Percentiles rank a stretch among this genome's conserved stretches.
Conservation (phyloP, 2,888 invertebrate genomes). For the Drosophila phalerata region DNA sequence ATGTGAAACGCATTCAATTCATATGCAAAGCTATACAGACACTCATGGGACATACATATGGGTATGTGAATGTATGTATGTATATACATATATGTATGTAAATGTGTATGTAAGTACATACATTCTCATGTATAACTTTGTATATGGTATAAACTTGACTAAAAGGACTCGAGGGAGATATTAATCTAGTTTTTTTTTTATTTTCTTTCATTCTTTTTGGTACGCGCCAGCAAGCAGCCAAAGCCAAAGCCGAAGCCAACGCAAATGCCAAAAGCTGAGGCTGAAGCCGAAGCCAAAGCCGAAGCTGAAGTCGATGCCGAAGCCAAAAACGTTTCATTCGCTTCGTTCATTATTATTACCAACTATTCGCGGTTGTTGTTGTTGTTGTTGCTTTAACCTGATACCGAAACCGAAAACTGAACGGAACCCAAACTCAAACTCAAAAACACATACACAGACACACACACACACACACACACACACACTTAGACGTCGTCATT, state of each 20-base stretch:
- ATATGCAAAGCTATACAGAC: conserved; percentile 61
- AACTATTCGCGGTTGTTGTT: conserved; percentile 71
- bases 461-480: conserved; percentile 14
- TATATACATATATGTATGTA: background rate
- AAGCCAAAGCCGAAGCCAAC: conserved; percentile 51
- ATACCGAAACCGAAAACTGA: conserved; percentile 71
- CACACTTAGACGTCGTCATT: conserved; percentile 39
- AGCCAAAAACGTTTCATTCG: conserved; percentile 62
- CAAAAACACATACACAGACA: conserved; percentile 24
- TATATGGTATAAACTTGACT: conserved; percentile 73
- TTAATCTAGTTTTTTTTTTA: conserved; percentile 71
- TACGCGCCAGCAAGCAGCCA: conserved; percentile 54
- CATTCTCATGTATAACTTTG: conserved; percentile 31
- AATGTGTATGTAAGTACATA: conserved; percentile 13
- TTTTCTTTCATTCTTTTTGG: conserved; percentile 29
- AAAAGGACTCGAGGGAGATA: conserved; percentile 81
- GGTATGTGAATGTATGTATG: background rate
- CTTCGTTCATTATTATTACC: conserved; percentile 76
- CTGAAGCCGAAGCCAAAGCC: conserved; percentile 32
- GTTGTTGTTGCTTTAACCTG: conserved; percentile 63
- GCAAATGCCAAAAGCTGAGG: conserved; percentile 46
- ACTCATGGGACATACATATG: conserved; percentile 49
- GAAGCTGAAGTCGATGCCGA: too few relatives aligned
- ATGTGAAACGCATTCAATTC: conserved; percentile 68
- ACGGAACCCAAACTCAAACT: conserved; percentile 55